These are phyloP conservation scores for Trichonephila inaurata DNA, from an alignment of 1,140 invertebrate genomes.

Conservation along the genomic window DNA sequence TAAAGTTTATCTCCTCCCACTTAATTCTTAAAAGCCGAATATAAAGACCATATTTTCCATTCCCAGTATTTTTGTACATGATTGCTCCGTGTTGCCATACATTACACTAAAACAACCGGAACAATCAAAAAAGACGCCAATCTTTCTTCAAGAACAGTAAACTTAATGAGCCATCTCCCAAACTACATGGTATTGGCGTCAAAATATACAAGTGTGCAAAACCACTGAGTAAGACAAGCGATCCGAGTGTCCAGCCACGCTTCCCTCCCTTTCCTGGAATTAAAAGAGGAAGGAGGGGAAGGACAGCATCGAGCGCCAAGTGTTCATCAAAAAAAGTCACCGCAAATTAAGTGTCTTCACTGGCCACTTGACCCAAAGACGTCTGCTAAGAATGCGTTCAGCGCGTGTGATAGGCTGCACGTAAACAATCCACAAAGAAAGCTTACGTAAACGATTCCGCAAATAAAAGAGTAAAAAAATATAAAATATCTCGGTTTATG, in stretches of 20 bases:
- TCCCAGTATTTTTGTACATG: background rate
- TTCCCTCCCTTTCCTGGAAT: background rate
- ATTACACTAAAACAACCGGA: background rate
- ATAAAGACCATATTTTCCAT: background rate
- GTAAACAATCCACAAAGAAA: background rate
- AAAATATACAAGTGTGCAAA: background rate
- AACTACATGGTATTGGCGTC: background rate
- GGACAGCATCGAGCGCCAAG: background rate
- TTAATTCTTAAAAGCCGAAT: no score
- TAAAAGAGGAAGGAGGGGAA: background rate
- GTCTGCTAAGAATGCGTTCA: background rate
- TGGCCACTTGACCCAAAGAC: conserved; percentile 21
- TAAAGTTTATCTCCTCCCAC: no score
- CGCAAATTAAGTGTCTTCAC: background rate
- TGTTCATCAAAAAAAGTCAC: background rate
- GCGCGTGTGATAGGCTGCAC: background rate
- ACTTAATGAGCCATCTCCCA: background rate
- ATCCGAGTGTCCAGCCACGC: background rate
- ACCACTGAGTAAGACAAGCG: background rate
- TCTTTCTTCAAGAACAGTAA: background rate
- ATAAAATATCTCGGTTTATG: background rate
- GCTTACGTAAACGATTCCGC: conserved; percentile 4
- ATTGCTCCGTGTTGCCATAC: background rate
- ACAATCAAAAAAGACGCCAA: background rate
- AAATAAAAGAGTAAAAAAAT: background rate